These are phyloP conservation scores for Parotocinclus haroldoi DNA, from an alignment of 2,797 vertebrate species.

Conservation along the genomic window DNA sequence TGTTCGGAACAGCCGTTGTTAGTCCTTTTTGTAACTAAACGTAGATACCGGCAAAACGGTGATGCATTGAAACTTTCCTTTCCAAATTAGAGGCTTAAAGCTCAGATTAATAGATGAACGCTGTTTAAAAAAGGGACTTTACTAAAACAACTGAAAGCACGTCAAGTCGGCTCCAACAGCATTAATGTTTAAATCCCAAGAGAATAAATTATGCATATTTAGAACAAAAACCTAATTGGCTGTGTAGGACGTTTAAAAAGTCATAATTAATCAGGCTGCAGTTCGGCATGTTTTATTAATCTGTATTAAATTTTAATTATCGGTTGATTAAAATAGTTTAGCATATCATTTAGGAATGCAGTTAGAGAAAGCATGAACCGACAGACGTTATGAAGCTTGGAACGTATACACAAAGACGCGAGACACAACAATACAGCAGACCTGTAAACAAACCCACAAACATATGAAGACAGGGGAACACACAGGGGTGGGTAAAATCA, in stretches of 20 bases:
- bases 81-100: too few relatives aligned
- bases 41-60: too few relatives aligned
- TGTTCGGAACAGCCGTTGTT: not conserved
- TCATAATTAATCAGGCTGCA: not conserved
- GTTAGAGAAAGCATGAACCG: not conserved
- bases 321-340: not conserved
- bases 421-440: slow-evolving; percentile 26
- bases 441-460: slow-evolving; percentile 47
- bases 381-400: slow-evolving; percentile 13
- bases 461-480: slow-evolving; percentile 52
- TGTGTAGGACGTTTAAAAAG: too few relatives aligned
- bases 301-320: not conserved
- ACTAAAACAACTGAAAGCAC: too few relatives aligned
- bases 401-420: slow-evolving; percentile 1
- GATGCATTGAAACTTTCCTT: too few relatives aligned
- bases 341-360: not conserved
- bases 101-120: too few relatives aligned
- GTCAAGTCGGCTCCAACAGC: too few relatives aligned
- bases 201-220: too few relatives aligned
- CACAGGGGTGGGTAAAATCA: slow-evolving; percentile 35
- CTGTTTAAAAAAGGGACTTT: too few relatives aligned
- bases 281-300: not conserved
- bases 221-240: too few relatives aligned
- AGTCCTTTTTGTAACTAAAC: too few relatives aligned
- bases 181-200: too few relatives aligned